These are phyloP conservation scores for Typhlichthys eigenmanni DNA, from an alignment of 2,797 vertebrate genomes.

Conservation along the genomic window DNA sequence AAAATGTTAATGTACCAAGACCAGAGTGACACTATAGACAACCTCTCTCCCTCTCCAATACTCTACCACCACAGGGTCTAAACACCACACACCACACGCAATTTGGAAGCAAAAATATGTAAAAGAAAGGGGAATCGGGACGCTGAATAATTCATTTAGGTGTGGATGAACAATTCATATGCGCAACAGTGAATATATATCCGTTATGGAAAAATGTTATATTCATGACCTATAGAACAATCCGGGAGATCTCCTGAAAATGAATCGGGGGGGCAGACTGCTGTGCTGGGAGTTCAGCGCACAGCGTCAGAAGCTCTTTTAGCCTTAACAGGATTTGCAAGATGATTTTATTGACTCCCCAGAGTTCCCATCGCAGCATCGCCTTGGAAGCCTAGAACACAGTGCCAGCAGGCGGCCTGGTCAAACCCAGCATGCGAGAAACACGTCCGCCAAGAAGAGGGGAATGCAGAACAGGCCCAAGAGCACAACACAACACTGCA, in stretches of 20 bases:
- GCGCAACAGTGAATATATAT: constrained; percentile 62
- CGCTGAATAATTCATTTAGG: constrained; percentile 65
- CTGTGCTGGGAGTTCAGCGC: constrained; percentile 39
- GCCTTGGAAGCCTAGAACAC: constrained; percentile 40
- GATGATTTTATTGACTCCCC: constrained; percentile 57
- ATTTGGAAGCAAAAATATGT: constrained; percentile 48
- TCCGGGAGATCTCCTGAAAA: constrained; percentile 39
- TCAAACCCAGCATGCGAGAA: constrained; percentile 37
- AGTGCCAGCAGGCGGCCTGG: constrained; percentile 43
- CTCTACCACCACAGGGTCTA: neutral
- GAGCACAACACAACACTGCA: constrained; percentile 39
- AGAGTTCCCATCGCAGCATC: constrained; percentile 30
- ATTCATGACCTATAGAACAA: constrained; percentile 39
- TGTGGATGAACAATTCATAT: constrained; percentile 67
- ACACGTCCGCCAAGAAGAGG: constrained; percentile 35
- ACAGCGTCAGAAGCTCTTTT: constrained; percentile 31
- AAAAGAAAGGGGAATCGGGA: constrained; percentile 38
- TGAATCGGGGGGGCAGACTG: constrained; percentile 42
- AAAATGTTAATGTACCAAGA: constrained; percentile 42
- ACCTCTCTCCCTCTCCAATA: constrained; percentile 9
- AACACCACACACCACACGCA: constrained; percentile 25
- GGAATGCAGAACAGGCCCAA: constrained; percentile 37
- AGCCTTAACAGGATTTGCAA: constrained; percentile 31
- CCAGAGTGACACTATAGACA: constrained; percentile 36
- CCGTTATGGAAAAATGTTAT: constrained; percentile 54